These are phyloP conservation scores for Saccostrea cuccullata DNA, from an alignment of 1,140 invertebrate genomes.

Conservation along the genomic window DNA sequence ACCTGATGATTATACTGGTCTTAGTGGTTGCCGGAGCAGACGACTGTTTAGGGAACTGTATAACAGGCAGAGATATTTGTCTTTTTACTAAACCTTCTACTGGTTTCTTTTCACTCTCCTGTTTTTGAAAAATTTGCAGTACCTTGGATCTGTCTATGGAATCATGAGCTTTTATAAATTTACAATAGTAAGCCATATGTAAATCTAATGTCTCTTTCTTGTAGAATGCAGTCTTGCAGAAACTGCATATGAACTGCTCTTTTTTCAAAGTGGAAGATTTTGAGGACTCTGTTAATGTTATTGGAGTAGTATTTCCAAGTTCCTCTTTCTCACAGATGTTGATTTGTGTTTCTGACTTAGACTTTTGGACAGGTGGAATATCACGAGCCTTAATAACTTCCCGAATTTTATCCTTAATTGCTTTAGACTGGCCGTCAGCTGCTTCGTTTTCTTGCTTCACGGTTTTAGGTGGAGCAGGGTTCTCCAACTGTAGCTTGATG, in stretches of 20 bases:
- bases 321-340: background rate
- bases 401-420: constrained; percentile 29
- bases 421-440: constrained; percentile 22
- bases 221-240: constrained; percentile 64
- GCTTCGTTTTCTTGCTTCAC: background rate
- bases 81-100: background rate
- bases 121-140: background rate
- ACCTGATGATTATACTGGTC: background rate
- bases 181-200: constrained; percentile 66
- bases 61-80: constrained; percentile 7
- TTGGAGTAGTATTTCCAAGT: background rate
- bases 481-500: constrained; percentile 90
- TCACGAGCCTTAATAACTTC: constrained; percentile 33
- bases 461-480: constrained; percentile 69
- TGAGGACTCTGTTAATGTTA: background rate
- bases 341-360: background rate
- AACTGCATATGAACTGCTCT: constrained; percentile 14
- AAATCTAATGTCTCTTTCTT: constrained; percentile 63
- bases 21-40: background rate
- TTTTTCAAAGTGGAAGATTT: background rate
- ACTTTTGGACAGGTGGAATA: background rate
- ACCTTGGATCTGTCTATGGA: constrained; percentile 15
- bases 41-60: background rate
- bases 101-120: background rate
- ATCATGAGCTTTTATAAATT: constrained; percentile 5